Base-by-base conservation (phyloP, 2,797 vertebrate genomes). In the Chrosomus eos region DNA sequence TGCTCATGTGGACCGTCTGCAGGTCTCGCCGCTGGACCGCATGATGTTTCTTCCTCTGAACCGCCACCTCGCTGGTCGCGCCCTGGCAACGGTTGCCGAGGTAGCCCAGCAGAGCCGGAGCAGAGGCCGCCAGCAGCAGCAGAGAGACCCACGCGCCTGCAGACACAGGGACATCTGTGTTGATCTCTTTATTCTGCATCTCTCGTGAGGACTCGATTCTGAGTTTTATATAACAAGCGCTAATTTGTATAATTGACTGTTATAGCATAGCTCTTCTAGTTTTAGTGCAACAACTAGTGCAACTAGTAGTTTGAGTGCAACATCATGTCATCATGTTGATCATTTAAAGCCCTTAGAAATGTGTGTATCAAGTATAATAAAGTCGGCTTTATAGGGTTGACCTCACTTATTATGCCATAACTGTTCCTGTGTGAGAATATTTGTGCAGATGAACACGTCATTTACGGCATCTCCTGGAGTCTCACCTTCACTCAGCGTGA, bases 401-500 rank as follows among this genome's bases (percentile, higher is more conserved):
- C 33, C n/a, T n/a, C n/a, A n/a, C n/a, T n/a, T 33, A 60, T 38
- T 14, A 58, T n/a, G n/a, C n/a, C n/a, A n/a, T n/a, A n/a, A n/a
- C n/a, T n/a, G n/a, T n/a, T n/a, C n/a, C n/a, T n/a, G n/a, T n/a
- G n/a, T n/a, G n/a, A n/a, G n/a, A n/a, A n/a, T n/a, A n/a, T 8
- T 14, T 18, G 16, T 23, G 36, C 21, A 40, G n/a, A n/a, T n/a
- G n/a, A n/a, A n/a, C n/a, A n/a, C n/a, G n/a, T n/a, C 36, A 68
- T 38, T 18, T 31, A 3, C 3, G 16, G 5, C 16, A 5, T 51
- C 36, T 18, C 23, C 13, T 13, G 18, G 13, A 6, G 23, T 73
- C 94, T 94, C 92, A 99, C 98, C 98, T 96, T 96, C 96, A 86
- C 93, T 97, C 81, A 99, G 93, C 10, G 97, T 98, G 89, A 98